Conservation (phyloP, 2,113 vertebrate species). For the Nothoprocta pentlandii region DNA sequence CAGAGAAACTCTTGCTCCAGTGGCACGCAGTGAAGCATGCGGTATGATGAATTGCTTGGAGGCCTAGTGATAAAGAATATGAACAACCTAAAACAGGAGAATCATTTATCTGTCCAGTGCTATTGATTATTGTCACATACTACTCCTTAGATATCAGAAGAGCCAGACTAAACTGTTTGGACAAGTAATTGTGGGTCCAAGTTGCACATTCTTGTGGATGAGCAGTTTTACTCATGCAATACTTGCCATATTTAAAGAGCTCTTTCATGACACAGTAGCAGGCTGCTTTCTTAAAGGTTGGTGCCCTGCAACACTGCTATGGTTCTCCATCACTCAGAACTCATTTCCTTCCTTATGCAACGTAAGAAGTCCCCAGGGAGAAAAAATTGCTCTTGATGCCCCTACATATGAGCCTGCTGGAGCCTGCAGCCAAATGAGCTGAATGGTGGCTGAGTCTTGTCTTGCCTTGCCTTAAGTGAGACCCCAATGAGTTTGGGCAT, state of each 20-base stretch:
- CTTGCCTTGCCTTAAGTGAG: background rate
- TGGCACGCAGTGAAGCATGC: constrained; percentile 34
- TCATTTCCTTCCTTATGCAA: background rate
- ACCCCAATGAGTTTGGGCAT: fast-evolving
- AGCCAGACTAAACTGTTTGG: background rate
- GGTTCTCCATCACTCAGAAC: background rate
- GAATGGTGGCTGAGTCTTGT: background rate
- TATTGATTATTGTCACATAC: background rate
- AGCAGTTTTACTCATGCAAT: background rate
- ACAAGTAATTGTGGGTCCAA: background rate
- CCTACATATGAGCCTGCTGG: too few species aligned
- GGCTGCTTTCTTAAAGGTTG: background rate
- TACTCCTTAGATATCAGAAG: background rate
- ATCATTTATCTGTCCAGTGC: background rate
- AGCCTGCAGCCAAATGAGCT: background rate
- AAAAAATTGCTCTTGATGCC: background rate
- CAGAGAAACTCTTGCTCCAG: constrained; percentile 26
- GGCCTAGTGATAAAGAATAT: constrained; percentile 18
- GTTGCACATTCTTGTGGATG: background rate
- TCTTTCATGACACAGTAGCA: background rate
- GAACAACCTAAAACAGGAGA: background rate
- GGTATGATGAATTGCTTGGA: constrained; percentile 46
- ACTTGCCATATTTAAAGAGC: background rate
- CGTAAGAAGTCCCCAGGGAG: background rate
- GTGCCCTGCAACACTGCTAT: background rate